Evolutionary conservation across 1,140 invertebrate genomes (phyloP), one percentile per base, ranked within the genome.

Genomic region (Cotesia typhae): DNA sequence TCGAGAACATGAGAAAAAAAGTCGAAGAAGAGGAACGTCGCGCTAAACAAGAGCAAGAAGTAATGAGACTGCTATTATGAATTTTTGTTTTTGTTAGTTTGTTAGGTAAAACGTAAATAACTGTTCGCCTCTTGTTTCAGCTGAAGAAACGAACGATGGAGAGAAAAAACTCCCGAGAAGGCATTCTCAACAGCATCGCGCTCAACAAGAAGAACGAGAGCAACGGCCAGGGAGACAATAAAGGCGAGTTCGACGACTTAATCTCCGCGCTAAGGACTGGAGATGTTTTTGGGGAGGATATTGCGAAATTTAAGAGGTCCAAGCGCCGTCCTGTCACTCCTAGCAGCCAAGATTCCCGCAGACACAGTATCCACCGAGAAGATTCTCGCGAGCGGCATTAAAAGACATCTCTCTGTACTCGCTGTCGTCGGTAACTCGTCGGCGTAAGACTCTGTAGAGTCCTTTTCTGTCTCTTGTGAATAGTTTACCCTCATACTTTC

Each of bases 261-360:
- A 99, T 99, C 79, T 98, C 96, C 2, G 97, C 97, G 0, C 86
- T 99, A 14, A 88, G 97, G 78, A 98, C 96, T 0, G 98, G 97
- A 0, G 97, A 99, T 82, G 96, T 99, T 0, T 99, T 99, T 83
- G 96, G 96, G 0, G 97, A 99, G 83, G 97, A 99, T 82, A 95
- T 98, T 74, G 95, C 95, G 37, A 96, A 96, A 83, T 95, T 96
- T 84, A 95, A 96, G 76, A 87, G 95, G 51, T 94, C 92, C 7
- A 89, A 92, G 67, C 92, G 92, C 78, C 86, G 88, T 67, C 85
- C 90, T 17, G 86, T 90, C 1, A 88, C 90, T 1, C 88, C 90
- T 0, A 92, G 91, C 74, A 87, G 89, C 17, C 87, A 86, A 70
- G 88, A 90, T 41, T 90, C 92, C 0, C 85, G 90, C 67, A 84